Percentiles rank a stretch among this genome's conserved stretches.
Evolutionary conservation across 2,888 invertebrate genomes (phyloP).

Genomic region (Pachycephus smyrnensis): DNA sequence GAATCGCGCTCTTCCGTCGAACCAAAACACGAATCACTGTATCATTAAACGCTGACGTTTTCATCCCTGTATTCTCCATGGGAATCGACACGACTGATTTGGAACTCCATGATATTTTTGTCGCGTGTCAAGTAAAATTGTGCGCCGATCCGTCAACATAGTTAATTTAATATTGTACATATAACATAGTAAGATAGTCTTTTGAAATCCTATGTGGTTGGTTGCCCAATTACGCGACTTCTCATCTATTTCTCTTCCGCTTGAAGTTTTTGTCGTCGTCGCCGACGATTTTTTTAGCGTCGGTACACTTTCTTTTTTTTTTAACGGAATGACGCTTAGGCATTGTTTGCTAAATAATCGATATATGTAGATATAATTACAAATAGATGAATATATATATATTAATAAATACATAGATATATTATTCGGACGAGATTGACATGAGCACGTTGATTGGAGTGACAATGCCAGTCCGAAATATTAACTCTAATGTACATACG

Average conservation of each 20-base stretch:
- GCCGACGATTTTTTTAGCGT: slow-evolving; percentile 20
- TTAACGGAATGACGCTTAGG: slow-evolving; percentile 48
- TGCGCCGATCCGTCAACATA: background rate
- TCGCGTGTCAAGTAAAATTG: background rate
- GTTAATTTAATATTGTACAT: background rate
- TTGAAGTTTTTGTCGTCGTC: slow-evolving; percentile 20
- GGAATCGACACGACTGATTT: background rate
- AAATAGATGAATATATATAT: slow-evolving; percentile 16
- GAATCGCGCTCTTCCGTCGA: background rate
- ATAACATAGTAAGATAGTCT: background rate
- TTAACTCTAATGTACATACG: slow-evolving; percentile 15
- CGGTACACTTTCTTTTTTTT: slow-evolving; percentile 3
- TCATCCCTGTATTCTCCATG: background rate
- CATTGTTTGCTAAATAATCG: slow-evolving; percentile 48
- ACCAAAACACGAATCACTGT: background rate
- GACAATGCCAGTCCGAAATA: slow-evolving; percentile 47
- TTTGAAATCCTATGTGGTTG: background rate
- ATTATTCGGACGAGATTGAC: slow-evolving; percentile 31
- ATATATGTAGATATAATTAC: slow-evolving; percentile 10
- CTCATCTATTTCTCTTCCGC: background rate
- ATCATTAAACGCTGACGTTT: background rate
- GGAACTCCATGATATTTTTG: background rate
- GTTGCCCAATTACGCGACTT: background rate
- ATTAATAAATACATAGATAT: slow-evolving; percentile 33
- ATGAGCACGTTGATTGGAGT: slow-evolving; percentile 37